Evolutionary conservation across 1,140 invertebrate species (phyloP), one percentile per base, ranked within the genome.

Genomic region (Magallana angulata): DNA sequence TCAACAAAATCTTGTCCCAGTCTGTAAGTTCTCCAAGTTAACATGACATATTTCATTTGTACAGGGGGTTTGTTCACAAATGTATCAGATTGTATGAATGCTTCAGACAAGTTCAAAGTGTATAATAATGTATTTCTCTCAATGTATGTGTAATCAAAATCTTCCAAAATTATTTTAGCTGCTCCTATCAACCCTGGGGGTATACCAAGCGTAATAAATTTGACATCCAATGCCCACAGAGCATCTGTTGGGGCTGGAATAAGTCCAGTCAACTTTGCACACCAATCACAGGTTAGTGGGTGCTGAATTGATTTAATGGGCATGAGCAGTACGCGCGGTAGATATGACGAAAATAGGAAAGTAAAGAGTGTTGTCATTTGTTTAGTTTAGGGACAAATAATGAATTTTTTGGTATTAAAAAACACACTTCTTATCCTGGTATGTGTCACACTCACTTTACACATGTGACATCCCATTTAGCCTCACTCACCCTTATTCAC

Each of bases 201-300:
- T 89, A 94, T 95, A 82, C 94, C 94, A 62, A 93, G 93, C 91
- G 93, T 94, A 83, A 90, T 92, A 24, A 91, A 91, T 82, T 90
- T 91, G 60, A 89, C 90, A 57, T 90, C 90, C 64, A 91, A 92
- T 82, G 92, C 92, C 85, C 88, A 89, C 85, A 76, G 96, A 96
- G 97, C 97, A 90, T 96, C 97, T 56, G 97, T 97, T 91, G 97
- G 97, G 36, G 97, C 96, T 87, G 97, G 97, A 85, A 97, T 97
- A 84, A 96, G 97, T 58, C 93, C 93, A 57, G 90, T 93, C 85
- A 93, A 92, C 91, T 94, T 94, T 88, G 89, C 91, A 81, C 93
- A 93, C 90, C 36, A 76, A 76, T 85, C 92, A 84, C 89, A 92
- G 89, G 90, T 92, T 64, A 87, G 91, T 85, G 86, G 1, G 3